Percentiles rank a stretch among this genome's conserved stretches.
These are phyloP conservation scores for Dicranocentrus wangi DNA, from an alignment of 2,888 invertebrate species.

Conservation along the genomic window DNA sequence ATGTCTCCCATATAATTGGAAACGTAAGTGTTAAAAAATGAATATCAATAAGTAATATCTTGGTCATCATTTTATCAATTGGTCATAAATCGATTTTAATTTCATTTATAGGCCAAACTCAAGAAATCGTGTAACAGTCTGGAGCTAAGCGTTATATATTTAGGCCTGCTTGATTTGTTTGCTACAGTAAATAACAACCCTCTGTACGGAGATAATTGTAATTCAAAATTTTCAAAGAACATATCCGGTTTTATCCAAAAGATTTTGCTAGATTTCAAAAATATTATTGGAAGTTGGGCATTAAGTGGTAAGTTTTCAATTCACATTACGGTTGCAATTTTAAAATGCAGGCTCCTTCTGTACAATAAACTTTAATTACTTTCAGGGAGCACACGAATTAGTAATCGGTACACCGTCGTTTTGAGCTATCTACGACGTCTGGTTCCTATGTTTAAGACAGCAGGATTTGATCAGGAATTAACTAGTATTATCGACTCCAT, in stretches of 20 bases:
- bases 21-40: constrained; percentile 36
- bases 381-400: constrained; percentile 32
- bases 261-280: constrained; percentile 68
- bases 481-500: constrained; percentile 52
- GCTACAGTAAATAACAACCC: constrained; percentile 67
- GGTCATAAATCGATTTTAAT: neutral
- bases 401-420: constrained; percentile 37
- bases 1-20: constrained; percentile 53
- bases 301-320: constrained; percentile 67
- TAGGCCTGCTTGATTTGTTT: constrained; percentile 67
- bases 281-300: constrained; percentile 66
- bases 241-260: constrained; percentile 59
- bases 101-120: constrained; percentile 54
- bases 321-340: too few species aligned
- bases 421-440: constrained; percentile 63
- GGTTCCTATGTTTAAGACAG: constrained; percentile 47
- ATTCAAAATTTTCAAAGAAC: constrained; percentile 37
- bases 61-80: neutral
- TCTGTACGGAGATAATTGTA: constrained; percentile 62
- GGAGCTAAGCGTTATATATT: constrained; percentile 64
- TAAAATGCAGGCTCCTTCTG: too few species aligned
- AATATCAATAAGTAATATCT: neutral
- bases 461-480: constrained; percentile 52
- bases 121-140: constrained; percentile 48
- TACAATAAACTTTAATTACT: too few species aligned